Percentiles rank a stretch among this genome's conserved stretches.
phyloP scores from a whole-genome alignment of 1,140 invertebrate genomes.

The Drosophila arawakana region DNA sequence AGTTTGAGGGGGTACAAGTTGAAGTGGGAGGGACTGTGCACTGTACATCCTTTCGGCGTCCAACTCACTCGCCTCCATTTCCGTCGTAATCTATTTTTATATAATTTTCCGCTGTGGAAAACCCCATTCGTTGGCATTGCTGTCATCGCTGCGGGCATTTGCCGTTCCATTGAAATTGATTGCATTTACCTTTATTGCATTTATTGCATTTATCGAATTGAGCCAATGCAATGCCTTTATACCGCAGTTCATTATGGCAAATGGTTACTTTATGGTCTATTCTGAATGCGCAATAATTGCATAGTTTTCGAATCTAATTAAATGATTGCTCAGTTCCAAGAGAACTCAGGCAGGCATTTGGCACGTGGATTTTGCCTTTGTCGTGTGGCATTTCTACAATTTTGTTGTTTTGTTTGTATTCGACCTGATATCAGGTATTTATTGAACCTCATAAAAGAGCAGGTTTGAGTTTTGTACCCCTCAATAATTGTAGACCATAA shows the following conservation, averaged over 20 bases:
- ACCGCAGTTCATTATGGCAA: conserved; percentile 26
- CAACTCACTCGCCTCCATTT: conserved; percentile 37
- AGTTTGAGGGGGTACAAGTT: background rate
- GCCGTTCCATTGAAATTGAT: conserved; percentile 71
- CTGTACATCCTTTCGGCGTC: conserved; percentile 9
- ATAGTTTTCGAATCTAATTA: conserved; percentile 24
- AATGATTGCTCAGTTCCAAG: conserved; percentile 8
- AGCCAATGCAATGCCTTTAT: conserved; percentile 24
- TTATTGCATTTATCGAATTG: conserved; percentile 63
- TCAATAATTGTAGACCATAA: conserved; percentile 31
- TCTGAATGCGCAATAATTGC: background rate
- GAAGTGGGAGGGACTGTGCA: background rate
- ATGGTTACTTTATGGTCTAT: conserved; percentile 5
- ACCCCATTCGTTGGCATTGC: conserved; percentile 42
- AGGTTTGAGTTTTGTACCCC: conserved; percentile 1
- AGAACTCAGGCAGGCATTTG: conserved; percentile 4
- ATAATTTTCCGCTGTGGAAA: conserved; percentile 67
- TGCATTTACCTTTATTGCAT: conserved; percentile 80
- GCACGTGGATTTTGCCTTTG: conserved; percentile 28
- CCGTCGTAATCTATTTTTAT: conserved; percentile 54
- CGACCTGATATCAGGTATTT: conserved; percentile 25
- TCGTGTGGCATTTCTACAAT: background rate
- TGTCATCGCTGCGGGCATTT: conserved; percentile 44
- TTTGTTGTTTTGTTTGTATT: conserved; percentile 9
- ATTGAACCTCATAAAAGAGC: conserved; percentile 12